Conservation (phyloP, 2,888 invertebrate genomes). For the Cotesia congregata region DNA sequence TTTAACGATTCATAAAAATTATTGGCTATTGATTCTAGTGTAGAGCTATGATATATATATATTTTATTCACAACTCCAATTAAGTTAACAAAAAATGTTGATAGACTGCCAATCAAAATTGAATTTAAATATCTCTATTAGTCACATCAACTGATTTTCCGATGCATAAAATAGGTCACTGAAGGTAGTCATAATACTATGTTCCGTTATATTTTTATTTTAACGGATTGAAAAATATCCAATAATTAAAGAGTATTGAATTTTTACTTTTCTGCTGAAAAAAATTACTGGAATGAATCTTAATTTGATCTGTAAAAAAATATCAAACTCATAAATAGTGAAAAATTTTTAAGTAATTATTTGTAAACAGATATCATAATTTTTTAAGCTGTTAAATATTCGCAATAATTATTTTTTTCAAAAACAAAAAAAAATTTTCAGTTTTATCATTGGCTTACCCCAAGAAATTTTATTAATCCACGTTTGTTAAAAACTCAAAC, state of each 20-base stretch:
- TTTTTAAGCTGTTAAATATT: too few species aligned
- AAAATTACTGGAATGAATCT: too few species aligned
- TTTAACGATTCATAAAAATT: neutral
- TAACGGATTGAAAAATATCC: neutral
- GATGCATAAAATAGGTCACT: neutral
- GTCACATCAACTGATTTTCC: slow-evolving; percentile 3
- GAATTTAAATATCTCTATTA: neutral
- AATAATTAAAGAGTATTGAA: neutral
- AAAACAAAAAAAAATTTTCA: too few species aligned
- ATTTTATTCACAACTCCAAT: neutral
- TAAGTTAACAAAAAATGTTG: neutral
- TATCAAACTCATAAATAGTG: neutral
- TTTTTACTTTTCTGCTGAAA: neutral
- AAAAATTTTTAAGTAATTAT: neutral
- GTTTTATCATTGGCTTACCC: too few species aligned
- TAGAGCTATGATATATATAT: neutral
- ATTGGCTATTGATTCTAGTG: neutral
- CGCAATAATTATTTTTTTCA: too few species aligned
- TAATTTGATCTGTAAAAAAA: too few species aligned
- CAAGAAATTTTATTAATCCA: too few species aligned
- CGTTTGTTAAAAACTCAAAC: too few species aligned
- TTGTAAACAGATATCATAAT: too few species aligned
- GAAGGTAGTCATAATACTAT: neutral
- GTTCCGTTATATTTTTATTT: neutral
- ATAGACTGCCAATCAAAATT: neutral